A percentile compares a stretch with the other conserved stretches of the same genome.
phyloP scores from a whole-genome alignment of 2,888 invertebrate species.

The Linnaemya tessellans region DNA sequence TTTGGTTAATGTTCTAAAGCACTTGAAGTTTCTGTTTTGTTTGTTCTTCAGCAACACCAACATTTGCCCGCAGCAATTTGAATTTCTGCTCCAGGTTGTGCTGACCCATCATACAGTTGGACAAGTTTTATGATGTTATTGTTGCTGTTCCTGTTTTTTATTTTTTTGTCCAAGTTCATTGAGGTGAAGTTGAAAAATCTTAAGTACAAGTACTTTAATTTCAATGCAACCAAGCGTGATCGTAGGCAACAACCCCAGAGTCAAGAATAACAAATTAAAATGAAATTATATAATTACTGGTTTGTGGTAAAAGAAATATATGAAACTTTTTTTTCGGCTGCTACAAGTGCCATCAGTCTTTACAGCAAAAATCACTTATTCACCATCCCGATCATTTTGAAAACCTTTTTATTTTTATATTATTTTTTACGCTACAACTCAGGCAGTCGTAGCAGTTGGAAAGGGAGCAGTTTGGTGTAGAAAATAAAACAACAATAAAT shows the following conservation, averaged over 20 bases:
- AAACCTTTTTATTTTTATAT: neutral
- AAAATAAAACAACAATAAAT: slow-evolving; percentile 9
- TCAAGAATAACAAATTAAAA: slow-evolving; percentile 29
- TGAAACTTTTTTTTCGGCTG: neutral
- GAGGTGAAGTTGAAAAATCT: slow-evolving; percentile 1
- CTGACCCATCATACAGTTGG: neutral
- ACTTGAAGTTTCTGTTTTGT: neutral
- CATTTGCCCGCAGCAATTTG: neutral
- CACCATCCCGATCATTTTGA: neutral
- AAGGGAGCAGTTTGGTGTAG: slow-evolving; percentile 22
- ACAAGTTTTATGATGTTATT: slow-evolving; percentile 7
- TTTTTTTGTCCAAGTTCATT: neutral
- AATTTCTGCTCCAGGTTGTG: neutral
- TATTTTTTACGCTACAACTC: neutral
- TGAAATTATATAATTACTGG: slow-evolving; percentile 53
- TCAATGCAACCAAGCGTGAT: slow-evolving; percentile 62
- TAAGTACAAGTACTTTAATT: slow-evolving; percentile 9
- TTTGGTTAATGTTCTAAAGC: slow-evolving; percentile 30
- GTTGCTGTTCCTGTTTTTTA: too few species aligned
- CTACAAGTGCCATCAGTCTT: neutral
- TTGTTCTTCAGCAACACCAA: neutral
- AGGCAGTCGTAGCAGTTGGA: slow-evolving; percentile 19
- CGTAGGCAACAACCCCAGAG: slow-evolving; percentile 34
- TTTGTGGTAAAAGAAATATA: neutral
- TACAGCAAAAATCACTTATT: slow-evolving; percentile 35